A percentile compares a stretch with the other conserved stretches of the same genome.
phyloP scores from a whole-genome alignment of 2,888 invertebrate genomes.

The Thecophora atra region DNA sequence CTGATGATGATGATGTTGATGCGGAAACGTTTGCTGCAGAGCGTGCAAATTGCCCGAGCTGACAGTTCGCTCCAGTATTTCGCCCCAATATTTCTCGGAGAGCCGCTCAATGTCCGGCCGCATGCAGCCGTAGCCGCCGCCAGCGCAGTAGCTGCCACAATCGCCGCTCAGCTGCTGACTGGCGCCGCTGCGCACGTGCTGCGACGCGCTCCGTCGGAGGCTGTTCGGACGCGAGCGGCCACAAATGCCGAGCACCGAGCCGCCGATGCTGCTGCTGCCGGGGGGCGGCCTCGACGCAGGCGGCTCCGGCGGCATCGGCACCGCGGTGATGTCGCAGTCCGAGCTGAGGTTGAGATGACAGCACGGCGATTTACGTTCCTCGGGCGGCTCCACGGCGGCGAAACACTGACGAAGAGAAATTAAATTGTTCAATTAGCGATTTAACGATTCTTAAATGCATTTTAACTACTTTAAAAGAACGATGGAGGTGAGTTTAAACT shows the following conservation, averaged over 20 bases:
- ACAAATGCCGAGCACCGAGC: slow-evolving; percentile 60
- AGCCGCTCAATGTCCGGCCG: slow-evolving; percentile 73
- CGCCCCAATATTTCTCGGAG: slow-evolving; percentile 79
- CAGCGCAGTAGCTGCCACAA: slow-evolving; percentile 41
- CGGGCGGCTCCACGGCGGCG: slow-evolving; percentile 61
- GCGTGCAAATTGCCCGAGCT: slow-evolving; percentile 80
- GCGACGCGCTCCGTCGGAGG: slow-evolving; percentile 57
- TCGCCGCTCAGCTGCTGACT: slow-evolving; percentile 37
- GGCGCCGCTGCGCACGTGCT: slow-evolving; percentile 50
- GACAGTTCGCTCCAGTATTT: slow-evolving; percentile 80
- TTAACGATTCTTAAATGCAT: no score
- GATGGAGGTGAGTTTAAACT: no score
- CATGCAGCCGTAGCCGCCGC: slow-evolving; percentile 48
- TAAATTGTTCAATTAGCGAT: no score
- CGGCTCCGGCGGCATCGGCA: slow-evolving; percentile 65
- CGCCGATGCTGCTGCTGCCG: slow-evolving; percentile 46
- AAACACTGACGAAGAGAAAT: slow-evolving; percentile 55
- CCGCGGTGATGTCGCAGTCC: slow-evolving; percentile 65
- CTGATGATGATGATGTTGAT: slow-evolving; percentile 54
- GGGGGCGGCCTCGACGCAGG: slow-evolving; percentile 61
- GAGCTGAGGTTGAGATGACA: slow-evolving; percentile 56
- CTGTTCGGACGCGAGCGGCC: slow-evolving; percentile 59
- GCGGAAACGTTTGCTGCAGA: slow-evolving; percentile 67
- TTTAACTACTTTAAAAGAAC: no score
- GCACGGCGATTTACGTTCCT: slow-evolving; percentile 65